Base-by-base conservation (phyloP, 2,113 vertebrate species). In the Neoarius graeffei region DNA sequence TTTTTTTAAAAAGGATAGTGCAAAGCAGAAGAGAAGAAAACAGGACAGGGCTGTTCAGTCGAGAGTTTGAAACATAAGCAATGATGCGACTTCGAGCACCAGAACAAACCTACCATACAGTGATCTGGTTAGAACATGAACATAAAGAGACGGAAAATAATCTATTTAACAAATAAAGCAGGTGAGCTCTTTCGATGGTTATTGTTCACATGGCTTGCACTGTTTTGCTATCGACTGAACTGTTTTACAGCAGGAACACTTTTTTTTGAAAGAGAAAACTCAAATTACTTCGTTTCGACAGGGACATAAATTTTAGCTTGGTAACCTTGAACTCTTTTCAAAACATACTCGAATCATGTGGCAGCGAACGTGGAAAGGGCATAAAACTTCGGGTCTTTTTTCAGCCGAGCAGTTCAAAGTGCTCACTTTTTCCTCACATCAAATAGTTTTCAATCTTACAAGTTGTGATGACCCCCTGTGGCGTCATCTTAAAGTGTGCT, bases 41-140 rank as follows among this genome's bases (percentile, higher is more conserved):
- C 9, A 76, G 19, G 76, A 62, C 9, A 83, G 79, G 25, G 15
- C 52, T 54, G 11, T 64, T 67, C 77, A 64, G 67, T 13, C 15
- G 30, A 54, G 42, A 42, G 57, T 52, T 54, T 80, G 88, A 52
- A 71, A 64, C 59, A 14, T 25, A 74, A 86, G 67, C 84, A 11
- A 25, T 19, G 27, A 54, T 77, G n/a, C 17, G 35, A 30, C 13
- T 69, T 30, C 5, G 71, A 71, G 42, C 67, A 81, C 69, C 56
- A 48, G 88, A 89, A 89, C 85, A 86, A 86, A 86, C 76, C n/a
- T 19, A 30, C 48, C 30, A 83, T 77, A 83, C 60, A 79, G 83
- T 67, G n/a, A 30, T 74, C 57, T 71, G 57, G 42, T 83, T 73
- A 84, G 50, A 85, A 56, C 27, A 14, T 86, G 8, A 80, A 82